Evolutionary conservation across 2,797 vertebrate genomes (phyloP).

Genomic region (Silurus lanzhouensis): DNA sequence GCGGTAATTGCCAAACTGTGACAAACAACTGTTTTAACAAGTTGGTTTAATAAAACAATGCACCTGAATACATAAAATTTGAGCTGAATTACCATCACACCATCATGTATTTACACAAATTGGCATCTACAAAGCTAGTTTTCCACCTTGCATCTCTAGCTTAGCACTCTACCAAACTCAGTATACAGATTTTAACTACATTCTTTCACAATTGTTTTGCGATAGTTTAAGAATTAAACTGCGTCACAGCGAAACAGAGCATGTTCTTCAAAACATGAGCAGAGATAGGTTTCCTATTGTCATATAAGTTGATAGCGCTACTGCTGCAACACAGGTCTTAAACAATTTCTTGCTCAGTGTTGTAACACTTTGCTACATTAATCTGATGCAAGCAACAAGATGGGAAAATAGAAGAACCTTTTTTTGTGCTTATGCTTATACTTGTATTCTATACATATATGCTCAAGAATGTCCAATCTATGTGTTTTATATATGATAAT

Average conservation of each 20-base stretch:
- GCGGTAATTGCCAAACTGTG: background rate
- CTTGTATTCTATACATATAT: background rate
- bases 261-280: background rate
- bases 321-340: constrained; percentile 43
- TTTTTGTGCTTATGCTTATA: background rate
- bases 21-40: constrained; percentile 7
- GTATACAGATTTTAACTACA: constrained; percentile 21
- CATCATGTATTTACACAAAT: background rate
- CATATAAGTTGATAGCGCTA: background rate
- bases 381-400: background rate
- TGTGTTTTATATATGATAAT: background rate
- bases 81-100: background rate
- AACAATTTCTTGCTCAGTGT: constrained; percentile 5
- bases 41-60: constrained; percentile 6
- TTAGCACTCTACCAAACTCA: background rate
- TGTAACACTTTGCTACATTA: background rate
- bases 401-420: background rate
- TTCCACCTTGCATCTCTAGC: background rate
- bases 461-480: background rate
- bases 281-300: background rate
- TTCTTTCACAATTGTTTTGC: background rate
- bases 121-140: background rate
- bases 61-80: background rate
- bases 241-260: constrained; percentile 7
- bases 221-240: background rate